phyloP scores from a whole-genome alignment of 2,797 vertebrate genomes.

The Sebastes nivosus region DNA sequence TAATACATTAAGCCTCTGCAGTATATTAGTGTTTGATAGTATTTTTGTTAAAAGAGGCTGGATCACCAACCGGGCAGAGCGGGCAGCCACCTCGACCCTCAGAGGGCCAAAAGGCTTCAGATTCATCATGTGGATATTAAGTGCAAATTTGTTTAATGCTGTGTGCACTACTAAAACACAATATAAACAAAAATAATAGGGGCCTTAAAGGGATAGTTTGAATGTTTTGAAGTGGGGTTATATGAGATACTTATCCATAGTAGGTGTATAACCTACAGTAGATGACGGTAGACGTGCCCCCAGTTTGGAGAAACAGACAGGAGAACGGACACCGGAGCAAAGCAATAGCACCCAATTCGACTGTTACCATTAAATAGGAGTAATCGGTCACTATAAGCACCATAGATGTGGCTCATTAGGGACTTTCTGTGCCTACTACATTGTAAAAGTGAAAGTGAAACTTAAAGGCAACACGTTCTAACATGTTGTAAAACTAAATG shows the following conservation, averaged over 20 bases:
- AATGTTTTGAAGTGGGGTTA: no score
- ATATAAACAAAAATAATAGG: neutral
- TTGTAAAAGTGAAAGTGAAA: no score
- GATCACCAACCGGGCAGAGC: neutral
- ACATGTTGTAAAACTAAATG: no score
- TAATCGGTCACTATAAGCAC: accelerated
- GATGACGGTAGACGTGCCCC: accelerated
- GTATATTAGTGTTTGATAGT: neutral
- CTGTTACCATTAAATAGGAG: no score
- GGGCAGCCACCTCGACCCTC: no score
- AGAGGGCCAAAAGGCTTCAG: neutral
- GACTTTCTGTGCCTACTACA: no score
- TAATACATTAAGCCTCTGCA: neutral
- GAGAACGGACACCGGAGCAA: no score
- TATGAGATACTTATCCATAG: no score
- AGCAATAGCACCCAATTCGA: no score
- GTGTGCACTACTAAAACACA: neutral
- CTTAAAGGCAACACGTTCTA: no score
- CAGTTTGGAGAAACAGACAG: no score
- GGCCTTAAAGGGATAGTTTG: neutral
- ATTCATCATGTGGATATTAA: neutral
- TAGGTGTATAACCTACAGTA: accelerated
- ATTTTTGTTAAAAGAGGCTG: neutral
- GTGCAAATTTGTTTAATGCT: neutral
- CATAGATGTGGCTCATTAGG: no score